phyloP scores from a whole-genome alignment of 2,797 vertebrate species.

The Toxotes lorentzi region DNA sequence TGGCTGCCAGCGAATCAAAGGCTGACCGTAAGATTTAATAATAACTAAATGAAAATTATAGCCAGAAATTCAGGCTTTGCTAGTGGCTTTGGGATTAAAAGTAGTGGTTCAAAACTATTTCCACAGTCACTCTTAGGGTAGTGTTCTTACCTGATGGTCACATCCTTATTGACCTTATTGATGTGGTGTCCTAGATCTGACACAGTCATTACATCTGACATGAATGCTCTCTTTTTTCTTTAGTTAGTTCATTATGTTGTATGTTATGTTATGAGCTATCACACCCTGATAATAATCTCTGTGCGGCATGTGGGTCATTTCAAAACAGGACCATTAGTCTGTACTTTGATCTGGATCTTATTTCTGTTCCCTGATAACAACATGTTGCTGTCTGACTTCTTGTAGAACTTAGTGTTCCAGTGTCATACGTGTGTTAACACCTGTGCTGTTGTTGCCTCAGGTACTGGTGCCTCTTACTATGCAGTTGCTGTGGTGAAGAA shows the following conservation, averaged over 20 bases:
- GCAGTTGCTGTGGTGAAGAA: slow-evolving; percentile 92
- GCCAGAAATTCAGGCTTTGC: neutral
- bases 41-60: neutral
- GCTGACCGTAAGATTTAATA: slow-evolving; percentile 83
- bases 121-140: too few relatives aligned
- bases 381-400: neutral
- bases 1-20: slow-evolving; percentile 90
- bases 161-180: too few relatives aligned
- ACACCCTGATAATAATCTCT: neutral
- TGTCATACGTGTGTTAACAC: neutral
- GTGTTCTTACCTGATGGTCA: too few relatives aligned
- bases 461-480: slow-evolving; percentile 85
- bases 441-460: slow-evolving; percentile 61
- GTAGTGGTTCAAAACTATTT: neutral
- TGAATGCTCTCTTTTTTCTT: neutral
- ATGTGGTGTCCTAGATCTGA: too few relatives aligned
- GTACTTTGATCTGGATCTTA: slow-evolving; percentile 21
- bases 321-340: neutral
- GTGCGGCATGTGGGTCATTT: neutral
- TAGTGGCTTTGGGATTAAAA: too few relatives aligned
- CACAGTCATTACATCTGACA: neutral
- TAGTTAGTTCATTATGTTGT: neutral
- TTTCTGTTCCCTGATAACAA: slow-evolving; percentile 1
- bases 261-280: neutral
- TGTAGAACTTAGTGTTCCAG: neutral